These are phyloP conservation scores for Crocallis elinguaria DNA, from an alignment of 2,888 invertebrate genomes.

Conservation along the genomic window DNA sequence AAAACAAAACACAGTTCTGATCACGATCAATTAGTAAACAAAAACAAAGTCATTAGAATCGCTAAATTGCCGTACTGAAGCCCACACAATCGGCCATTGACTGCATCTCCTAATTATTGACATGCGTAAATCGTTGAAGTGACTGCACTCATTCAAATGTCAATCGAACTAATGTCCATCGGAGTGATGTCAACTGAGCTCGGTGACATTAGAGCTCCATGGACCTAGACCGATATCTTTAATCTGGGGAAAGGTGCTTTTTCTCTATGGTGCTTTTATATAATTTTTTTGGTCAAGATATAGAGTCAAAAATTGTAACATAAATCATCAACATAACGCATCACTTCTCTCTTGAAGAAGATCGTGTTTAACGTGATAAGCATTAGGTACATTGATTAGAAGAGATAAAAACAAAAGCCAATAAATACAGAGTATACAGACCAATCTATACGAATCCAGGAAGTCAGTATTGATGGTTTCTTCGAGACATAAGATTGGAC, in stretches of 20 bases:
- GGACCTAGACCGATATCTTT: constrained; percentile 4
- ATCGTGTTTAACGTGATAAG: too few relatives aligned
- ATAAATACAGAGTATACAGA: too few relatives aligned
- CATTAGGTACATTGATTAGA: too few relatives aligned
- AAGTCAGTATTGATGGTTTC: constrained; percentile 6
- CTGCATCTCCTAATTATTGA: constrained; percentile 72
- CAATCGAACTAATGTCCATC: constrained; percentile 52
- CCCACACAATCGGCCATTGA: constrained; percentile 59
- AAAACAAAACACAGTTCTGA: constrained; percentile 31
- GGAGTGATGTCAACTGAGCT: constrained; percentile 27
- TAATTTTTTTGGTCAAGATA: too few relatives aligned
- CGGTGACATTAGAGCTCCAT: background rate
- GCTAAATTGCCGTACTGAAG: constrained; percentile 44
- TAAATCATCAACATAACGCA: too few relatives aligned
- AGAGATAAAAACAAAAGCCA: too few relatives aligned
- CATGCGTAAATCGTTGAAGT: constrained; percentile 49
- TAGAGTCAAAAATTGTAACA: too few relatives aligned
- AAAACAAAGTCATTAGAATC: constrained; percentile 37
- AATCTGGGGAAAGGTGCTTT: background rate
- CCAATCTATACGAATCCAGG: constrained; percentile 1
- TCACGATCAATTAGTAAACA: constrained; percentile 37
- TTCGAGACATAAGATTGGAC: constrained; percentile 6
- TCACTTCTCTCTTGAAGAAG: too few relatives aligned
- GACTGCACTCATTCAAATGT: constrained; percentile 64
- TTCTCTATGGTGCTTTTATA: too few relatives aligned